Evolutionary conservation across 2,888 invertebrate species (phyloP).

Genomic region (Agrotis clavis): DNA sequence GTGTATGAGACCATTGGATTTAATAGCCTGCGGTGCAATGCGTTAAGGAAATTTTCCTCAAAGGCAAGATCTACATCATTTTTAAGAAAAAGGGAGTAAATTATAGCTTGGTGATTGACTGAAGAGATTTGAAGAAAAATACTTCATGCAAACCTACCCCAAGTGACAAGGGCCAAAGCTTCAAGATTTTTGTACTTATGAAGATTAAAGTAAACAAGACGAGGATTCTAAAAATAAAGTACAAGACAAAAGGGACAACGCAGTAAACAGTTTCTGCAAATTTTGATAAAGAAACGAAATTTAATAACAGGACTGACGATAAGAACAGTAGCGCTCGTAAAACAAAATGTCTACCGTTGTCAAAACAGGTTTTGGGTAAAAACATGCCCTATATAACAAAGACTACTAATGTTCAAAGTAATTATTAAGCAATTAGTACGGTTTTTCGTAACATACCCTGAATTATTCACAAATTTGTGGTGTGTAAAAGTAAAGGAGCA

Average conservation of each 20-base stretch:
- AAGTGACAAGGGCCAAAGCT: background rate
- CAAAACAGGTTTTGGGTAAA: constrained; percentile 15
- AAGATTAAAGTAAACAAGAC: constrained; percentile 7
- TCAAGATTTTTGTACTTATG: constrained; percentile 1
- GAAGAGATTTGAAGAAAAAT: background rate
- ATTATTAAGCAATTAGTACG: constrained; percentile 55
- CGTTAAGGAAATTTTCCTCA: constrained; percentile 1
- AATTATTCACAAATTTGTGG: constrained; percentile 36
- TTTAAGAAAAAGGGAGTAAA: background rate
- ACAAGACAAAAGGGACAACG: background rate
- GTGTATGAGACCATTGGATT: constrained; percentile 34
- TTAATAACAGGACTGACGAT: constrained; percentile 5
- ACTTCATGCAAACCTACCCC: background rate
- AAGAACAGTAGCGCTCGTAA: background rate
- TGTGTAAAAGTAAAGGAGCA: constrained; percentile 10
- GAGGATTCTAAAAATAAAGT: background rate
- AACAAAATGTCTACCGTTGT: constrained; percentile 29
- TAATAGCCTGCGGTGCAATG: constrained; percentile 29
- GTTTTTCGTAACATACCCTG: constrained; percentile 38
- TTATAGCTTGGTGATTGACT: background rate
- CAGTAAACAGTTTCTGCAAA: background rate
- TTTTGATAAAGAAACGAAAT: constrained; percentile 9
- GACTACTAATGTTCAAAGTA: constrained; percentile 38
- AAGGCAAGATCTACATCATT: background rate
- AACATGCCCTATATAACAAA: constrained; percentile 17